Percentiles rank a stretch among this genome's conserved stretches.
Conservation (phyloP, 1,140 invertebrate genomes). For the Amphibalanus amphitrite region DNA sequence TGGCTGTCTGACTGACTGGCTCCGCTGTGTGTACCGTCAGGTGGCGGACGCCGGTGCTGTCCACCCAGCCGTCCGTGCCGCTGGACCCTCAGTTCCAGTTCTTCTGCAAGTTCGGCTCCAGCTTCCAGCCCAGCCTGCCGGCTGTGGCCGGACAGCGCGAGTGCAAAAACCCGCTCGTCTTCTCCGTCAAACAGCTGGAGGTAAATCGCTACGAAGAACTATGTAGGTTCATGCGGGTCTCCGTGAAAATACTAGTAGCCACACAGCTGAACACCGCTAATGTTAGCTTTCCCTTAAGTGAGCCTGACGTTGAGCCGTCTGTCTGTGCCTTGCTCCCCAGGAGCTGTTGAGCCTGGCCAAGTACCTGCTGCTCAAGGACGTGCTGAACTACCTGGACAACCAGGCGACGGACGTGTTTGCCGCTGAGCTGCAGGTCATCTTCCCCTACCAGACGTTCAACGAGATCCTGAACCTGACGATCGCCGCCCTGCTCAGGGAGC, state of each 20-base stretch:
- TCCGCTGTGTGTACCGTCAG: not conserved
- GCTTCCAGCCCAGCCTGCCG: constrained; percentile 37
- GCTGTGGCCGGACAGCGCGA: constrained; percentile 18
- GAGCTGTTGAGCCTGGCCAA: constrained; percentile 63
- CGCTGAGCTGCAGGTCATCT: constrained; percentile 42
- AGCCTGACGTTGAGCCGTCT: too few species aligned
- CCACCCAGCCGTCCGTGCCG: constrained; percentile 25
- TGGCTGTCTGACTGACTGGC: not conserved
- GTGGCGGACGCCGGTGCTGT: constrained; percentile 8
- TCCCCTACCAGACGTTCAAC: constrained; percentile 79
- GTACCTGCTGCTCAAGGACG: constrained; percentile 73
- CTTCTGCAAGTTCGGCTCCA: constrained; percentile 81
- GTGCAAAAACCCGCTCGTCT: constrained; percentile 25
- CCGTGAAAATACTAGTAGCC: not conserved
- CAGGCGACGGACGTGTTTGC: constrained; percentile 52
- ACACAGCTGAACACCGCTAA: not conserved
- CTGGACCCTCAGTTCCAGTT: constrained; percentile 70
- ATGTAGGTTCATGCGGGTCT: not conserved
- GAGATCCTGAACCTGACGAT: constrained; percentile 87
- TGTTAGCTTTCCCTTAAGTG: too few species aligned
- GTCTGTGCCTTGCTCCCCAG: constrained; percentile 25
- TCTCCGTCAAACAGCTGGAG: constrained; percentile 25
- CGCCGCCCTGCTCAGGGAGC: constrained; percentile 74
- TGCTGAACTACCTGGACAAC: constrained; percentile 52
- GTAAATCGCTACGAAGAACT: too few species aligned